A percentile compares a stretch with the other conserved stretches of the same genome.
Evolutionary conservation across 2,888 invertebrate species (phyloP).

Genomic region (Leucophora obtusa): DNA sequence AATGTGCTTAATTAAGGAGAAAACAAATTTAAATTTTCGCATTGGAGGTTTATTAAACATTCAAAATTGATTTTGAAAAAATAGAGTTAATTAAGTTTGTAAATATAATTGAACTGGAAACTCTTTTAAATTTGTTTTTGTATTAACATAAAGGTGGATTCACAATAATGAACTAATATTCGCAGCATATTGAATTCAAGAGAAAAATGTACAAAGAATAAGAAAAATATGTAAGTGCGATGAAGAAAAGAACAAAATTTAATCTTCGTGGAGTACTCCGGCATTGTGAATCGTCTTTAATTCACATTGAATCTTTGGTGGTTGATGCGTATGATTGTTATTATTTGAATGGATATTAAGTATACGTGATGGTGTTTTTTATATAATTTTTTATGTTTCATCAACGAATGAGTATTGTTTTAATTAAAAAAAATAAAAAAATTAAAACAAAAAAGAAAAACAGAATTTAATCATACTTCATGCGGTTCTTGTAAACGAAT

Average conservation of each 20-base stretch:
- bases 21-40: neutral
- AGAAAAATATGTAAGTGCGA: no score
- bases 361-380: no score
- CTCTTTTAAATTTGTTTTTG: neutral
- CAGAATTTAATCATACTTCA: neutral
- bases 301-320: neutral
- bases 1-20: neutral
- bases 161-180: no score
- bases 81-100: neutral
- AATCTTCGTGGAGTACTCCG: no score
- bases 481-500: neutral
- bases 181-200: no score
- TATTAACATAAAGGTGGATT: neutral
- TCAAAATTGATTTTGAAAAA: neutral
- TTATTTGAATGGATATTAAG: neutral
- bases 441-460: no score
- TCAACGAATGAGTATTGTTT: no score
- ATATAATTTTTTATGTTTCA: no score
- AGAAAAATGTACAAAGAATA: no score
- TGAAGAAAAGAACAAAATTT: no score
- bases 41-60: neutral
- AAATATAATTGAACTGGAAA: neutral
- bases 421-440: constrained; percentile 11
- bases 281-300: no score
- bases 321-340: constrained; percentile 8